phyloP scores from a whole-genome alignment of 2,797 vertebrate genomes.

The Pampus argenteus region DNA sequence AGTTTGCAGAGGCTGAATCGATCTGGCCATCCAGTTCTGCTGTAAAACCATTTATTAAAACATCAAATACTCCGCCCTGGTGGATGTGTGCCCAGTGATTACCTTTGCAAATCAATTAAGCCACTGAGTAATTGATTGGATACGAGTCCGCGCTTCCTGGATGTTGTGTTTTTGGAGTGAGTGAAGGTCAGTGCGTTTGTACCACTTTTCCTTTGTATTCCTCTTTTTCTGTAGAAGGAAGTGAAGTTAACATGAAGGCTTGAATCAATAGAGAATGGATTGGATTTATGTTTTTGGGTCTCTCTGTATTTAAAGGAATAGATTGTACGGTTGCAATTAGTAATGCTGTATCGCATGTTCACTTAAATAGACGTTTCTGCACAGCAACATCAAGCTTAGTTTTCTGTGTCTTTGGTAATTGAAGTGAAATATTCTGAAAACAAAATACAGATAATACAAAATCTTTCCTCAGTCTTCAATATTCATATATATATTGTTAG shows the following conservation, averaged over 20 bases:
- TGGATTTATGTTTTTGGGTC: conserved; percentile 54
- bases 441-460: not conserved
- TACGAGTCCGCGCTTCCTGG: conserved; percentile 53
- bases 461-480: not conserved
- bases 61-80: conserved; percentile 68
- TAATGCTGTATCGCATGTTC: conserved; percentile 14
- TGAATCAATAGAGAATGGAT: conserved; percentile 64
- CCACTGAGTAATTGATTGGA: conserved; percentile 71
- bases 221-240: conserved; percentile 35
- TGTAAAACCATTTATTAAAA: conserved; percentile 80
- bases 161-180: conserved; percentile 56
- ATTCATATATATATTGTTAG: not conserved
- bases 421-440: conserved; percentile 11
- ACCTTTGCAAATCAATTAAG: conserved; percentile 80
- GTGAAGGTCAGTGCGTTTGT: conserved; percentile 66
- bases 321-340: conserved; percentile 47
- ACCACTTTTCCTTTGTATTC: conserved; percentile 47
- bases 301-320: conserved; percentile 27
- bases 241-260: conserved; percentile 47
- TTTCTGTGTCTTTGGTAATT: not conserved
- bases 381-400: conserved; percentile 10
- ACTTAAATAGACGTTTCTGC: conserved; percentile 9
- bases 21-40: conserved; percentile 64
- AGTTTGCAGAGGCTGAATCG: conserved; percentile 64
- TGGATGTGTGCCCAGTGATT: conserved; percentile 73